Evolutionary conservation across 2,888 invertebrate species (phyloP).

Genomic region (Lithophane socia): DNA sequence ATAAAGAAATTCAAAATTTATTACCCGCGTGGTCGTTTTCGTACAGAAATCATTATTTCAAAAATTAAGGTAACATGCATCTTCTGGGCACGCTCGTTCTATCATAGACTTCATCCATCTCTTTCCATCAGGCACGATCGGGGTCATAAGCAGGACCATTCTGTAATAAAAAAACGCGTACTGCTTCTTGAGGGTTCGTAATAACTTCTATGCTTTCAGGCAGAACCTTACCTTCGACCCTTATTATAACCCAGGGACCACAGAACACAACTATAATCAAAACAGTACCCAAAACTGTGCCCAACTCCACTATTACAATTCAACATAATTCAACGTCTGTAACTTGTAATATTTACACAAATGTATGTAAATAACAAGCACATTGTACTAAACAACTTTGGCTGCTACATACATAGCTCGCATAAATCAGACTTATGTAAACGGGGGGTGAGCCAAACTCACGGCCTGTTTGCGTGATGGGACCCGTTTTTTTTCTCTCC

Average conservation of each 20-base stretch:
- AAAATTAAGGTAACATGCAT: neutral
- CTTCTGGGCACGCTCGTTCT: no score
- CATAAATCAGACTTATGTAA: slow-evolving; percentile 83
- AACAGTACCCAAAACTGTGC: slow-evolving; percentile 33
- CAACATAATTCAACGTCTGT: slow-evolving; percentile 65
- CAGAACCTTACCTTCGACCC: no score
- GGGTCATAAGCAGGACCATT: no score
- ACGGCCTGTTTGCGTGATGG: slow-evolving; percentile 55
- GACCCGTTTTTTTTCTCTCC: slow-evolving; percentile 44
- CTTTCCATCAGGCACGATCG: no score
- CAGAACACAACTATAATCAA: slow-evolving; percentile 2
- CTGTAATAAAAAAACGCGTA: no score
- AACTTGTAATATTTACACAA: slow-evolving; percentile 77
- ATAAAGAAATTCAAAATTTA: neutral
- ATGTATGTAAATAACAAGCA: slow-evolving; percentile 83
- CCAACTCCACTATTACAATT: slow-evolving; percentile 64
- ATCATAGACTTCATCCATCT: no score
- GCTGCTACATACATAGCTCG: slow-evolving; percentile 72
- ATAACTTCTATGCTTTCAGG: neutral
- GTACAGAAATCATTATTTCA: neutral
- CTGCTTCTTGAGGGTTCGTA: neutral
- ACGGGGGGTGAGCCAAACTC: slow-evolving; percentile 71
- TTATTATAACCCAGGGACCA: neutral
- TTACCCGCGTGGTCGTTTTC: no score
- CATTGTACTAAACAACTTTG: slow-evolving; percentile 82